Conservation (phyloP, 2,113 vertebrate genomes). For the Girardinichthys multiradiatus region DNA sequence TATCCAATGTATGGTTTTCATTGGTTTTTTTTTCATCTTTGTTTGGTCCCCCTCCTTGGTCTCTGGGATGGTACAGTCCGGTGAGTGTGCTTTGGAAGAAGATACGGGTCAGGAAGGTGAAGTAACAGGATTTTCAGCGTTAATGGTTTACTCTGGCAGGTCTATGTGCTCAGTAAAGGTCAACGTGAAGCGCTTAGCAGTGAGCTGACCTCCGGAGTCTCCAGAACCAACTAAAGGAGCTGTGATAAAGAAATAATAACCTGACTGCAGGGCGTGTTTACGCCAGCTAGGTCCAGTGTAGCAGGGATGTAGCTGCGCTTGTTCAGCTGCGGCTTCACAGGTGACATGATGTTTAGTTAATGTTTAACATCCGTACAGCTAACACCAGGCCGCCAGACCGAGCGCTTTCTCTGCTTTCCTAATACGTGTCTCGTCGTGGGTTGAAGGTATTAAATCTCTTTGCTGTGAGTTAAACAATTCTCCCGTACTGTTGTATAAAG, state of each 20-base stretch:
- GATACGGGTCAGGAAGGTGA: slow-evolving; percentile 27
- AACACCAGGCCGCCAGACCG: too few relatives aligned
- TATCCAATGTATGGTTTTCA: rapidly evolving
- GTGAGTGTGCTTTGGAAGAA: slow-evolving; percentile 33
- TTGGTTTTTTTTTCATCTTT: not conserved
- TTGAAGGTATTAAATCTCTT: not conserved
- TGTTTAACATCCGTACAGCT: not conserved
- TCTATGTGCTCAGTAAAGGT: not conserved
- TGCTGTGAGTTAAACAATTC: not conserved
- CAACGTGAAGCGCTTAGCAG: not conserved
- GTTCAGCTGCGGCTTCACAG: slow-evolving; percentile 13
- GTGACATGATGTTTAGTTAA: slow-evolving; percentile 15
- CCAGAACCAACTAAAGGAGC: not conserved
- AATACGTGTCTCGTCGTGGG: not conserved
- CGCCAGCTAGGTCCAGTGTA: slow-evolving; percentile 17
- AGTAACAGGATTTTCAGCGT: not conserved
- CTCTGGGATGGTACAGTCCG: slow-evolving; percentile 35
- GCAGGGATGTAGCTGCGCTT: slow-evolving; percentile 10
- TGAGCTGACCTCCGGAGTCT: not conserved
- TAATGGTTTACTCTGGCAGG: not conserved
- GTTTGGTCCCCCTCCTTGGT: not conserved
- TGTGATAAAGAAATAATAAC: not conserved
- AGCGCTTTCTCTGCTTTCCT: not conserved
- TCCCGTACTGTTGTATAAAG: too few relatives aligned
- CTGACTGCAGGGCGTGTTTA: slow-evolving; percentile 36